Percentiles rank a stretch among this genome's conserved stretches.
phyloP scores from a whole-genome alignment of 2,113 vertebrate genomes.

The Etheostoma spectabile region DNA sequence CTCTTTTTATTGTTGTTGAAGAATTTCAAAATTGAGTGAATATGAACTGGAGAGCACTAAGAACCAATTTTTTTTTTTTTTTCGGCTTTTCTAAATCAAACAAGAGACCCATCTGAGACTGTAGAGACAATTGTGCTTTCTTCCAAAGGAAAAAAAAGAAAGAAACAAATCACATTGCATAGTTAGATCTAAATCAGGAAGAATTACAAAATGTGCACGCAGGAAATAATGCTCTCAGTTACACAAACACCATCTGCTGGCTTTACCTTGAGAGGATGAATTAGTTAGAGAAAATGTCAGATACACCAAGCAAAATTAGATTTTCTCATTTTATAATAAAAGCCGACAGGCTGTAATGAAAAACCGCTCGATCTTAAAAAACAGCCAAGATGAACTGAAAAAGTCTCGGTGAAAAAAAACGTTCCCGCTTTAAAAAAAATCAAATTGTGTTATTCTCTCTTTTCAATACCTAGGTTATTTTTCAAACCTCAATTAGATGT shows the following conservation, averaged over 20 bases:
- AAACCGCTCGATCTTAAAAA: slow-evolving; percentile 75
- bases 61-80: slow-evolving; percentile 39
- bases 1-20: neutral
- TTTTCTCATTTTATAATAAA: slow-evolving; percentile 81
- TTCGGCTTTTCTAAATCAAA: slow-evolving; percentile 30
- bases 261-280: slow-evolving; percentile 81
- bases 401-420: slow-evolving; percentile 58
- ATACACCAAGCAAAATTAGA: slow-evolving; percentile 79
- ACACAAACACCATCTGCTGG: slow-evolving; percentile 83
- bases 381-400: slow-evolving; percentile 70
- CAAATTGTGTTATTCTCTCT: slow-evolving; percentile 57
- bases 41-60: slow-evolving; percentile 13
- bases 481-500: slow-evolving; percentile 59
- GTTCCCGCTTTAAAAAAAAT: slow-evolving; percentile 45
- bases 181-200: slow-evolving; percentile 51
- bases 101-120: slow-evolving; percentile 14
- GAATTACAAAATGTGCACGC: slow-evolving; percentile 51
- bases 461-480: slow-evolving; percentile 69
- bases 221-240: slow-evolving; percentile 67
- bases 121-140: slow-evolving; percentile 5
- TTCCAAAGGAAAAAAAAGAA: neutral
- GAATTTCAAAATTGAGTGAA: neutral
- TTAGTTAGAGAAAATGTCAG: slow-evolving; percentile 82
- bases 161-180: slow-evolving; percentile 6
- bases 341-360: slow-evolving; percentile 82